Evolutionary conservation across 2,797 vertebrate species (phyloP).

Genomic region (Lerista edwardsae): DNA sequence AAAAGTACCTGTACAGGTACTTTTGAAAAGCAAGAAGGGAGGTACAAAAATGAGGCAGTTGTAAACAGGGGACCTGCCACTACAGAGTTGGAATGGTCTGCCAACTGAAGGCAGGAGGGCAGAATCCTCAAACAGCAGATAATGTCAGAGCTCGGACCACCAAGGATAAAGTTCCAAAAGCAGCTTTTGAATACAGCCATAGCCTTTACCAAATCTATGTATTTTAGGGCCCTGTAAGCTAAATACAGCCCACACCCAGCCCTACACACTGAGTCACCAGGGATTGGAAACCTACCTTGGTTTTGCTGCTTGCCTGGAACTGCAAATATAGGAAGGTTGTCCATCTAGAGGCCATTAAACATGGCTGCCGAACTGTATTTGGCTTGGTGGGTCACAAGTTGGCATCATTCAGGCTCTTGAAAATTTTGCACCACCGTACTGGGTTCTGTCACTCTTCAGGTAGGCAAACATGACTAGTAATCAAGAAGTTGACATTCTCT

Average conservation of each 20-base stretch:
- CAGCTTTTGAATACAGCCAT: neutral
- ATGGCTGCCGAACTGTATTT: neutral
- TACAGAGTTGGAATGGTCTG: neutral
- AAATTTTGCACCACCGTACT: neutral
- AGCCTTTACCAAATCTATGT: neutral
- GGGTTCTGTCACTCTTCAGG: neutral
- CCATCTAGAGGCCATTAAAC: neutral
- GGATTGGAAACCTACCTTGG: neutral
- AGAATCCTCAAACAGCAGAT: neutral
- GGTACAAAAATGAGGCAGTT: neutral
- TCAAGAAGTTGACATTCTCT: neutral
- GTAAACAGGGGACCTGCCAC: neutral
- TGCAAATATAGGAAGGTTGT: neutral
- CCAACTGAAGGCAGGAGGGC: neutral
- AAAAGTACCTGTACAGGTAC: neutral
- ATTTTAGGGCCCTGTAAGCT: neutral
- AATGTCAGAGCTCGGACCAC: neutral
- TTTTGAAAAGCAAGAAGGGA: neutral
- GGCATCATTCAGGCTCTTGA: neutral
- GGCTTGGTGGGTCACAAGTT: neutral
- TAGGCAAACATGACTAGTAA: neutral
- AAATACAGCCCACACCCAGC: neutral
- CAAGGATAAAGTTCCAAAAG: neutral
- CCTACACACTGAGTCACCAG: neutral
- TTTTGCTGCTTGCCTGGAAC: neutral